Evolutionary conservation across 2,797 vertebrate species (phyloP).

Genomic region (Microchirus variegatus): DNA sequence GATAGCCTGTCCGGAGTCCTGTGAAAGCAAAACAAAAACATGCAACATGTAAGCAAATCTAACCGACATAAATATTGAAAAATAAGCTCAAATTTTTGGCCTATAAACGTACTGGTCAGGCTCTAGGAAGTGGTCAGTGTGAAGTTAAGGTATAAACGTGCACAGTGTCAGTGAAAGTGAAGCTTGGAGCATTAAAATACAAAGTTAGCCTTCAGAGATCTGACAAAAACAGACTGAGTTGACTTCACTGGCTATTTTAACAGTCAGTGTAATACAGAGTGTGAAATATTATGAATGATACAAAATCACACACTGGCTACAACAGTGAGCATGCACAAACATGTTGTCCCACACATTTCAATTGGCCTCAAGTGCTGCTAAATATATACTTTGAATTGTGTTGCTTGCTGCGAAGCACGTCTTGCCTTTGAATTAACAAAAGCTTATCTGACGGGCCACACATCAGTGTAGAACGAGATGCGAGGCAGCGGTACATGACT

Average conservation of each 20-base stretch:
- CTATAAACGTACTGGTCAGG: too few species aligned
- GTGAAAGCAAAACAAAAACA: constrained; percentile 33
- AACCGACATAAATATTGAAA: too few species aligned
- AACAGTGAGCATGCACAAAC: too few species aligned
- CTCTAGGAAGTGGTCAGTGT: background rate
- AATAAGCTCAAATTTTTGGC: too few species aligned
- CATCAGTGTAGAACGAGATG: background rate
- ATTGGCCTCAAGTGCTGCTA: too few species aligned
- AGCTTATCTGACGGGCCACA: constrained; percentile 29
- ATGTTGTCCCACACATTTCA: too few species aligned
- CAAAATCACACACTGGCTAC: too few species aligned
- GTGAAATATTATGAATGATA: too few species aligned
- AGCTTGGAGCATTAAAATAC: constrained; percentile 3
- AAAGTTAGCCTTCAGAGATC: constrained; percentile 23
- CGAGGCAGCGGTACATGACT: too few species aligned
- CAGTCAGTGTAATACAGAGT: background rate
- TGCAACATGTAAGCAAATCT: too few species aligned
- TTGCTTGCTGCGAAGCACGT: too few species aligned
- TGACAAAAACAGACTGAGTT: constrained; percentile 62
- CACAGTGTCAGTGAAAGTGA: constrained; percentile 30
- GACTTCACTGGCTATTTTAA: constrained; percentile 23
- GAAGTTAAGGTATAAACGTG: constrained; percentile 35
- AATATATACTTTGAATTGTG: too few species aligned
- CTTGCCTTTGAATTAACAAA: constrained; percentile 18
- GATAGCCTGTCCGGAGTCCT: constrained; percentile 97